Percentiles rank a stretch among this genome's conserved stretches.
Evolutionary conservation across 2,113 vertebrate species (phyloP).

Genomic region (Rhinogobius similis): DNA sequence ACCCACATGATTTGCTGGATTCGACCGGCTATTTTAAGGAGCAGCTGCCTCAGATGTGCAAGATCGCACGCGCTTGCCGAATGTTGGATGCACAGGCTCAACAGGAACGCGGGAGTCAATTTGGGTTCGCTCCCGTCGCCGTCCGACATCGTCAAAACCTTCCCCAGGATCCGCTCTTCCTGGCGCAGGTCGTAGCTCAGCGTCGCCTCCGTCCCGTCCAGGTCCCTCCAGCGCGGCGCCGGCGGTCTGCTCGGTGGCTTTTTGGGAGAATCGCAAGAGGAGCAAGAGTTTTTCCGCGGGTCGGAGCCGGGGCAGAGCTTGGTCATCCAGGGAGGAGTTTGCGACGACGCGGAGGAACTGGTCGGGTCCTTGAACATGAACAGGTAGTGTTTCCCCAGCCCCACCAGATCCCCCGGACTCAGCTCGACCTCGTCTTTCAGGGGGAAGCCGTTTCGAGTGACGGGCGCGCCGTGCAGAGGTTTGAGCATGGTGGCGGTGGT

Average conservation of each 20-base stretch:
- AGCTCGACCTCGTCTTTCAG: slow-evolving; percentile 73
- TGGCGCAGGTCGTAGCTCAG: slow-evolving; percentile 71
- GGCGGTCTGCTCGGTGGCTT: slow-evolving; percentile 22
- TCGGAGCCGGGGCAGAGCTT: slow-evolving; percentile 51
- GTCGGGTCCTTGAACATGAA: slow-evolving; percentile 83
- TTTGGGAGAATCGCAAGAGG: slow-evolving; percentile 55
- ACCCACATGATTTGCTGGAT: slow-evolving; percentile 78
- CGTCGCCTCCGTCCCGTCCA: slow-evolving; percentile 52
- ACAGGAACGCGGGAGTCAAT: slow-evolving; percentile 76
- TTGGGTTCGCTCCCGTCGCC: slow-evolving; percentile 61
- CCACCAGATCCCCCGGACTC: slow-evolving; percentile 76
- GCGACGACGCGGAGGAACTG: slow-evolving; percentile 20
- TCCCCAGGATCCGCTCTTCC: slow-evolving; percentile 70
- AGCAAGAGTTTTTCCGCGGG: slow-evolving; percentile 32
- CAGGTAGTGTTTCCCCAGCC: slow-evolving; percentile 78
- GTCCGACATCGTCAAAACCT: slow-evolving; percentile 64
- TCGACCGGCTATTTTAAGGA: slow-evolving; percentile 72
- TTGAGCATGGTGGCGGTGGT: slow-evolving; percentile 65
- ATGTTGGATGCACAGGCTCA: slow-evolving; percentile 77
- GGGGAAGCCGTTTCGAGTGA: slow-evolving; percentile 74
- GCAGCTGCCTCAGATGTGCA: slow-evolving; percentile 66
- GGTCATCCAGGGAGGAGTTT: slow-evolving; percentile 70
- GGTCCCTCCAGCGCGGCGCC: slow-evolving; percentile 63
- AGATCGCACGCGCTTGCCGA: slow-evolving; percentile 63
- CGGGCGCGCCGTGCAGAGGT: slow-evolving; percentile 69